Conservation (phyloP, 2,113 vertebrate genomes). For the Sardina pilchardus region DNA sequence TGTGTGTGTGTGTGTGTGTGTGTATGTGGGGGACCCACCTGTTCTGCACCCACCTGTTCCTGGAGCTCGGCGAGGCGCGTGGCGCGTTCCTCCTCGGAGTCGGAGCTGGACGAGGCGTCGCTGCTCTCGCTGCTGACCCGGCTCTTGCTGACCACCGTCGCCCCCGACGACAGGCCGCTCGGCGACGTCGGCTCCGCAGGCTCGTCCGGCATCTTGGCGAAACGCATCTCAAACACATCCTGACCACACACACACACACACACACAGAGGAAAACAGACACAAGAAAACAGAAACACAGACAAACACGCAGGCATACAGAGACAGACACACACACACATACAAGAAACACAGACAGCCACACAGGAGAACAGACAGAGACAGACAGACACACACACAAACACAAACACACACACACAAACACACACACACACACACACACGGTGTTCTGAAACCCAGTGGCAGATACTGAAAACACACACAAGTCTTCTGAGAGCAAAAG, state of each 20-base stretch:
- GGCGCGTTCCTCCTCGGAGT: constrained; percentile 96
- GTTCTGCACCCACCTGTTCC: constrained; percentile 88
- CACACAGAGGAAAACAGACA: neutral
- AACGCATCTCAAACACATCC: constrained; percentile 99
- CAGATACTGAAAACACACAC: too few species aligned
- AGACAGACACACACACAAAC: too few species aligned
- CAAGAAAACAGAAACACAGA: neutral
- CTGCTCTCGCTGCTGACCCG: constrained; percentile 93
- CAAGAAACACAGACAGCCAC: too few species aligned
- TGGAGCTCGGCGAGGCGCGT: constrained; percentile 94
- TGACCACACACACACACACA: constrained; percentile 48
- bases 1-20: too few species aligned
- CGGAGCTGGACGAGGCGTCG: constrained; percentile 91
- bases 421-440: too few species aligned
- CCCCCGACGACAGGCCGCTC: constrained; percentile 66
- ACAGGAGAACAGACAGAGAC: too few species aligned
- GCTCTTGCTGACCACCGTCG: constrained; percentile 85
- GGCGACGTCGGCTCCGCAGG: constrained; percentile 78
- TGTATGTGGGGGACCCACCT: constrained; percentile 48
- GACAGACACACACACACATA: too few species aligned
- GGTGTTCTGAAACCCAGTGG: too few species aligned
- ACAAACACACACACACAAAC: too few species aligned
- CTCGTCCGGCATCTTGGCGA: constrained; percentile 97
- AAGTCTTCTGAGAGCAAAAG: too few species aligned
- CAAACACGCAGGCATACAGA: neutral